A percentile compares a stretch with the other conserved stretches of the same genome.
phyloP scores from a whole-genome alignment of 2,888 invertebrate species.

The Drosophila multiciliata region DNA sequence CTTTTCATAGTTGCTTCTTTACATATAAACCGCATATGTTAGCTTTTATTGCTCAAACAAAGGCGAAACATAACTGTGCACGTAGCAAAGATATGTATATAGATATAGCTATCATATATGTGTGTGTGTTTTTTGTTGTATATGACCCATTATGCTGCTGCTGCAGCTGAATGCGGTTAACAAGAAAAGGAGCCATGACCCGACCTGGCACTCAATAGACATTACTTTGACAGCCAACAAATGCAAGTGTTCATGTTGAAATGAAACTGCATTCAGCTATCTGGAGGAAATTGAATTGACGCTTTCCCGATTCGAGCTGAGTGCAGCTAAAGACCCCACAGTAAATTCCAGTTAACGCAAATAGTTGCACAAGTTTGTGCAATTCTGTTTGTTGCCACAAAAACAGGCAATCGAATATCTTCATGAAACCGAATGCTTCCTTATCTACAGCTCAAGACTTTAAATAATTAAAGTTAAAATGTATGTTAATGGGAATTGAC shows the following conservation, averaged over 20 bases:
- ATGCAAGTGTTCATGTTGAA: slow-evolving; percentile 67
- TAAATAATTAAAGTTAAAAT: slow-evolving; percentile 4
- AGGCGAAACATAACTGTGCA: neutral
- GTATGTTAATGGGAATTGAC: neutral
- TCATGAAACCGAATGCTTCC: slow-evolving; percentile 23
- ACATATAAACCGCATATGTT: neutral
- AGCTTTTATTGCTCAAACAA: neutral
- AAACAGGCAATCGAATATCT: slow-evolving; percentile 36
- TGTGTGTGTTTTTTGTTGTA: slow-evolving; percentile 16
- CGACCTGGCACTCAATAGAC: slow-evolving; percentile 19
- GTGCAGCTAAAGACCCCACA: slow-evolving; percentile 1
- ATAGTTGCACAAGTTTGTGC: slow-evolving; percentile 9
- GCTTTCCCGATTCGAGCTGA: slow-evolving; percentile 15
- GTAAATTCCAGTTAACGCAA: slow-evolving; percentile 17
- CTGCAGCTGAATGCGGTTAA: slow-evolving; percentile 6
- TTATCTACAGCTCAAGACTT: slow-evolving; percentile 10
- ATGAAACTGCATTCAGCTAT: slow-evolving; percentile 57
- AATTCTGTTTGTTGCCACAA: slow-evolving; percentile 40
- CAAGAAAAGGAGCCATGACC: slow-evolving; percentile 19
- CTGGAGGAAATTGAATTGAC: slow-evolving; percentile 68
- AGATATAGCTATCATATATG: slow-evolving; percentile 17
- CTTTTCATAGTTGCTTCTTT: neutral
- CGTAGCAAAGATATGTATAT: slow-evolving; percentile 11
- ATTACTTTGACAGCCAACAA: slow-evolving; percentile 58
- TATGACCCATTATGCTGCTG: slow-evolving; percentile 14